Evolutionary conservation across 1,140 invertebrate species (phyloP).

Genomic region (Bacillus rossius): DNA sequence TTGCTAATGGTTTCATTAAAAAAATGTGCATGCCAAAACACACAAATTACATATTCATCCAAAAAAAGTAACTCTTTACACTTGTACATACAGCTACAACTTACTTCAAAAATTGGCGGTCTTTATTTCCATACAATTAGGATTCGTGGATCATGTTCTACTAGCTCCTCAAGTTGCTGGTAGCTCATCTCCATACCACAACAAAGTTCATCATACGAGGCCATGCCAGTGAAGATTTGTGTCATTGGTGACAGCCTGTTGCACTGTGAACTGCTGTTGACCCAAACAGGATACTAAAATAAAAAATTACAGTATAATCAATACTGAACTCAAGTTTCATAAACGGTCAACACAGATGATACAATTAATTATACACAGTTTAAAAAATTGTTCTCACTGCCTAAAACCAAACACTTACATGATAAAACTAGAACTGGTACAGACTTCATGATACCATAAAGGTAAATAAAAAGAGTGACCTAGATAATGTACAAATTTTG

Average conservation of each 20-base stretch:
- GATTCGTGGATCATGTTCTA: conserved; percentile 81
- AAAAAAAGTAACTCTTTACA: no score
- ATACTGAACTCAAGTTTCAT: no score
- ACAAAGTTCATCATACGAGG: conserved; percentile 86
- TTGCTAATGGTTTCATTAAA: no score
- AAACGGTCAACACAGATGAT: no score
- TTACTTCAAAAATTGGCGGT: background rate
- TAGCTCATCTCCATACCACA: conserved; percentile 74
- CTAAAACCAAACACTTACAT: background rate
- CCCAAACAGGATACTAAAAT: conserved; percentile 14
- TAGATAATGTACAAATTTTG: no score
- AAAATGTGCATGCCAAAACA: no score
- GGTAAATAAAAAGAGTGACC: no score
- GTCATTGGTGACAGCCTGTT: conserved; percentile 42
- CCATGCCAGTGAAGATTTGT: conserved; percentile 70
- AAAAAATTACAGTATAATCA: background rate
- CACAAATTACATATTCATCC: no score
- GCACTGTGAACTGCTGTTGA: background rate
- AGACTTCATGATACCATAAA: no score
- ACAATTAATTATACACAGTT: no score
- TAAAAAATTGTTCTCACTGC: background rate
- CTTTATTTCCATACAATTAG: conserved; percentile 74
- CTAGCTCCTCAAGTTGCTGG: conserved; percentile 75
- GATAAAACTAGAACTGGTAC: background rate
- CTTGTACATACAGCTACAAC: no score